These are phyloP conservation scores for Odontocolon sp. DNA, from an alignment of 2,888 invertebrate species.

Conservation along the genomic window DNA sequence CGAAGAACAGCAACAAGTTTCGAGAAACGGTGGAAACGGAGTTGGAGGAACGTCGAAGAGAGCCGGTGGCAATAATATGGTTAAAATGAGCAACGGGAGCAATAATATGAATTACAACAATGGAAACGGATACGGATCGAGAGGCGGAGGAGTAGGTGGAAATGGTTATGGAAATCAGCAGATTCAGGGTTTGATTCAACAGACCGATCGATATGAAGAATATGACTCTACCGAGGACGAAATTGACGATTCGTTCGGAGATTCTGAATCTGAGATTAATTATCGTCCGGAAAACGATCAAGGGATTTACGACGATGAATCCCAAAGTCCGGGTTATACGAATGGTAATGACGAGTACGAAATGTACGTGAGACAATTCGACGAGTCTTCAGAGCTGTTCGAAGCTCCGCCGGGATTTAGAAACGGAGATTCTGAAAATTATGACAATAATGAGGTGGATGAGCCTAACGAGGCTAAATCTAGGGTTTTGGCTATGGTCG, in stretches of 20 bases:
- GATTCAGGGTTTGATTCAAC: background rate
- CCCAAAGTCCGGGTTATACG: slow-evolving; percentile 40
- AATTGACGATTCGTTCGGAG: slow-evolving; percentile 62
- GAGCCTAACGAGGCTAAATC: slow-evolving; percentile 66
- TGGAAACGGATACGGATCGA: slow-evolving; percentile 50
- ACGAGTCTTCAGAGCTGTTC: slow-evolving; percentile 56
- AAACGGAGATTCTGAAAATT: slow-evolving; percentile 37
- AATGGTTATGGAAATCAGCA: slow-evolving; percentile 8
- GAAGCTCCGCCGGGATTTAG: slow-evolving; percentile 57
- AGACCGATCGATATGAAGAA: slow-evolving; percentile 52
- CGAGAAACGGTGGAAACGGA: background rate
- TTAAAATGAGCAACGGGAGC: slow-evolving; percentile 21
- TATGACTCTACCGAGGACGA: slow-evolving; percentile 63
- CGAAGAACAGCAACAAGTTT: slow-evolving; percentile 51
- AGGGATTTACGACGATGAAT: slow-evolving; percentile 43
- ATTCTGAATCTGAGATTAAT: slow-evolving; percentile 58
- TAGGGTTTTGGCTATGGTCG: slow-evolving; percentile 70
- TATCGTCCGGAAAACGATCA: slow-evolving; percentile 45
- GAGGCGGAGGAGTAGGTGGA: no score
- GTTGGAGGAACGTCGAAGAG: slow-evolving; percentile 11
- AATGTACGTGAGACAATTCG: slow-evolving; percentile 65
- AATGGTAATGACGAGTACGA: slow-evolving; percentile 63
- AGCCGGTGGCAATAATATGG: slow-evolving; percentile 1
- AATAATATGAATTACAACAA: slow-evolving; percentile 27
- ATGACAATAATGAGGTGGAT: slow-evolving; percentile 54